phyloP scores from a whole-genome alignment of 2,888 invertebrate genomes.

The Eupelmus urozonus region DNA sequence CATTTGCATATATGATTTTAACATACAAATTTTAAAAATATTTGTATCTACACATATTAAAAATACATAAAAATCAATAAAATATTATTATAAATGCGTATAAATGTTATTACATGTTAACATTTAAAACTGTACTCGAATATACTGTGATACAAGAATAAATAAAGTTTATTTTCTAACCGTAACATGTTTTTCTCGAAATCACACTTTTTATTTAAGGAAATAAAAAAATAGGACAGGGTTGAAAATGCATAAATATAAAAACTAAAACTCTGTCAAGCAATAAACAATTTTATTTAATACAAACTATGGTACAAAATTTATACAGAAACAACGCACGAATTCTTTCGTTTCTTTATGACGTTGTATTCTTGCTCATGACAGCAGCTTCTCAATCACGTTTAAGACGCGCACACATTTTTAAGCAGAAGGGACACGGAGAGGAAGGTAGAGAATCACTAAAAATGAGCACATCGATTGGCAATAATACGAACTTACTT shows the following conservation, averaged over 20 bases:
- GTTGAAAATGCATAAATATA: conserved; percentile 18
- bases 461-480: conserved; percentile 71
- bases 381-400: conserved; percentile 68
- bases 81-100: too few relatives aligned
- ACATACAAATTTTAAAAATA: conserved; percentile 36
- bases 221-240: too few relatives aligned
- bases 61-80: too few relatives aligned
- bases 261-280: conserved; percentile 69
- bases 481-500: conserved; percentile 71
- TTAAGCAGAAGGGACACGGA: conserved; percentile 64
- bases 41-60: too few relatives aligned
- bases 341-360: conserved; percentile 65
- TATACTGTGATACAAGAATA: too few relatives aligned
- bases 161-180: too few relatives aligned
- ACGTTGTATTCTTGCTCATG: conserved; percentile 63
- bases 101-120: too few relatives aligned
- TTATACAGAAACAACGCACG: conserved; percentile 77
- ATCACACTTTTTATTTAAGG: too few relatives aligned
- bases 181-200: too few relatives aligned
- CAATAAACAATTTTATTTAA: conserved; percentile 80
- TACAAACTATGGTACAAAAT: conserved; percentile 83
- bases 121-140: too few relatives aligned
- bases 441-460: conserved; percentile 61
- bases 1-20: conserved; percentile 47
- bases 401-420: conserved; percentile 69